These are phyloP conservation scores for Lacerta bilineata DNA, from an alignment of 2,797 vertebrate species.

Conservation along the genomic window DNA sequence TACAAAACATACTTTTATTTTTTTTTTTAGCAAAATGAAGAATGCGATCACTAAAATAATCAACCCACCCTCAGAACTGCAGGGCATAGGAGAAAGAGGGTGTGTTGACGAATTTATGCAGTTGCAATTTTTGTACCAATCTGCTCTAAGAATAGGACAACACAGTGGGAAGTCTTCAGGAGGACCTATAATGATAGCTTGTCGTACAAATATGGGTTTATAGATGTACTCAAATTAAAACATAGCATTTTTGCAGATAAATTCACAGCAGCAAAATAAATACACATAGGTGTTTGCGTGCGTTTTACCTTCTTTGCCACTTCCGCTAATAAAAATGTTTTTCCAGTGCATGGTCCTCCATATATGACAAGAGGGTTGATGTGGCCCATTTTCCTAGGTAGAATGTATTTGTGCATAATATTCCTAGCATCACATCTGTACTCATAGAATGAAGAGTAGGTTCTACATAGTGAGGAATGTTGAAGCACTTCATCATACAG, in stretches of 20 bases:
- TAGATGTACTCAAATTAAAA: neutral
- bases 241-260: neutral
- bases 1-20: conserved; percentile 32
- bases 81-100: neutral
- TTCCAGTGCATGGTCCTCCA: conserved; percentile 96
- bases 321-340: conserved; percentile 95
- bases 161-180: conserved; percentile 3
- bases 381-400: conserved; percentile 90
- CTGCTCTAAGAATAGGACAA: neutral
- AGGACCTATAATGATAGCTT: conserved; percentile 27
- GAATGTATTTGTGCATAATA: conserved; percentile 90
- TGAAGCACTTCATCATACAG: conserved; percentile 96
- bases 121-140: neutral
- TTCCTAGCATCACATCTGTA: conserved; percentile 93
- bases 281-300: neutral
- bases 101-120: neutral
- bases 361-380: conserved; percentile 91
- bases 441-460: conserved; percentile 89
- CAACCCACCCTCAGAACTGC: neutral
- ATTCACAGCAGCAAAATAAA: neutral
- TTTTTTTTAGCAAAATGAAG: neutral
- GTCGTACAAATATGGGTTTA: conserved; percentile 1
- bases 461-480: conserved; percentile 95
- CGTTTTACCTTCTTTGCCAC: conserved; percentile 94
- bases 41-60: conserved; percentile 29